phyloP scores from a whole-genome alignment of 2,888 invertebrate genomes.

The Orchesella flavescens region DNA sequence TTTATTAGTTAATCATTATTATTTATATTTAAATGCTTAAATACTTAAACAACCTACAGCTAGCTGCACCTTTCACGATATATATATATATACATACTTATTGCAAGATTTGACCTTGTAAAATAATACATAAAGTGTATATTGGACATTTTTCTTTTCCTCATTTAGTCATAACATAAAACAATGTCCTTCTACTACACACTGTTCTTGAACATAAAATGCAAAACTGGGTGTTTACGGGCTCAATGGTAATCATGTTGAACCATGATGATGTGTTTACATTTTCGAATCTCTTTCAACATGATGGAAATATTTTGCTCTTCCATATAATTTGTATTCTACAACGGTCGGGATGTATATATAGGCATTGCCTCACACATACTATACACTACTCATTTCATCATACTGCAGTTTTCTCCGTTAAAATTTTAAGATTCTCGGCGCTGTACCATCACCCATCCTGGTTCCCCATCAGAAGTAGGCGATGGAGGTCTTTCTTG shows the following conservation, averaged over 20 bases:
- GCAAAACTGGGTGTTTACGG: not conserved
- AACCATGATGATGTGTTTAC: conserved; percentile 15
- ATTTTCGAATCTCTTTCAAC: not conserved
- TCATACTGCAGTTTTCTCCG: not conserved
- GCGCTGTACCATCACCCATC: conserved; percentile 68
- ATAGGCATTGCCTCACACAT: not conserved
- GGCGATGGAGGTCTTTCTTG: conserved; percentile 48
- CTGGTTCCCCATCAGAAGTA: conserved; percentile 57
- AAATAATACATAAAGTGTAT: too few species aligned
- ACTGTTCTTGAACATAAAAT: not conserved
- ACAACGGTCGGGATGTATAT: not conserved
- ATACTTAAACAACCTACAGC: too few species aligned
- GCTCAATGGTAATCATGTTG: conserved; percentile 12
- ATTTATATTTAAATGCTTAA: too few species aligned
- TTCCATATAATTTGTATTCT: not conserved
- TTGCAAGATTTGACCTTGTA: too few species aligned
- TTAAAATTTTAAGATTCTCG: conserved; percentile 22
- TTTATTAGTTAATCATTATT: too few species aligned
- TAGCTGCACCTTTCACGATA: too few species aligned
- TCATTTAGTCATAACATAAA: not conserved
- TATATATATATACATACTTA: too few species aligned
- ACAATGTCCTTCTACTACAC: not conserved
- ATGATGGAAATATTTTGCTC: not conserved
- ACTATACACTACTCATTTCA: not conserved
- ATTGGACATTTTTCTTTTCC: too few species aligned